phyloP scores from a whole-genome alignment of 2,888 invertebrate species.

The Actias luna region DNA sequence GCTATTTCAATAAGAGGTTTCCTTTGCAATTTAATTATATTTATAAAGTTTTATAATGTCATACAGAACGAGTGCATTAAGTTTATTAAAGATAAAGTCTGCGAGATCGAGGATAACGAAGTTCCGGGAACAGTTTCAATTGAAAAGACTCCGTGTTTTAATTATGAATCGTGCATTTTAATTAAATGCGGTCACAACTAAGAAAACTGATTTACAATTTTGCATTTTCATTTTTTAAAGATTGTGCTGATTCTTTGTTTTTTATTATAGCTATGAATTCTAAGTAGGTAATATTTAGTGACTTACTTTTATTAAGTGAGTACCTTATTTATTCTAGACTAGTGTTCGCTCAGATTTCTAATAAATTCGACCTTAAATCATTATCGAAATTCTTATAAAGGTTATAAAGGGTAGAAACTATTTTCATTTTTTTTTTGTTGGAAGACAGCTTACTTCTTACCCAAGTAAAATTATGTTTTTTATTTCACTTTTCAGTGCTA shows the following conservation, averaged over 20 bases:
- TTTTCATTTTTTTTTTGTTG: no score
- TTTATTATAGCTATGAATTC: background rate
- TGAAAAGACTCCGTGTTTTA: conserved; percentile 29
- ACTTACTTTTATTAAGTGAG: no score
- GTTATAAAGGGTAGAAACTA: no score
- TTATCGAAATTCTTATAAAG: no score
- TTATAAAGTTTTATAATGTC: background rate
- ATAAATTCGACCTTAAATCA: no score
- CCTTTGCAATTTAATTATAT: background rate
- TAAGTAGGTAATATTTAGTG: no score
- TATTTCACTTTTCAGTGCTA: no score
- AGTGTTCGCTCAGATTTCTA: no score
- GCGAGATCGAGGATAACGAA: conserved; percentile 28
- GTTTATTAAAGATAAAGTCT: conserved; percentile 31
- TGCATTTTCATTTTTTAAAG: conserved; percentile 23
- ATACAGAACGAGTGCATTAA: background rate
- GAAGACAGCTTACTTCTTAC: no score
- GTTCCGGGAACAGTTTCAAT: conserved; percentile 26
- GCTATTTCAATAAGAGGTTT: background rate
- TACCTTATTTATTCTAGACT: no score
- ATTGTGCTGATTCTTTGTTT: background rate
- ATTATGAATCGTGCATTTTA: conserved; percentile 33
- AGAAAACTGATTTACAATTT: conserved; percentile 21
- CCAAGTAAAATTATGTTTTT: no score
- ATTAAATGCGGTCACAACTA: conserved; percentile 27